These are phyloP conservation scores for Pteropus alecto DNA, from an alignment of 2,113 vertebrate genomes.

Conservation along the genomic window DNA sequence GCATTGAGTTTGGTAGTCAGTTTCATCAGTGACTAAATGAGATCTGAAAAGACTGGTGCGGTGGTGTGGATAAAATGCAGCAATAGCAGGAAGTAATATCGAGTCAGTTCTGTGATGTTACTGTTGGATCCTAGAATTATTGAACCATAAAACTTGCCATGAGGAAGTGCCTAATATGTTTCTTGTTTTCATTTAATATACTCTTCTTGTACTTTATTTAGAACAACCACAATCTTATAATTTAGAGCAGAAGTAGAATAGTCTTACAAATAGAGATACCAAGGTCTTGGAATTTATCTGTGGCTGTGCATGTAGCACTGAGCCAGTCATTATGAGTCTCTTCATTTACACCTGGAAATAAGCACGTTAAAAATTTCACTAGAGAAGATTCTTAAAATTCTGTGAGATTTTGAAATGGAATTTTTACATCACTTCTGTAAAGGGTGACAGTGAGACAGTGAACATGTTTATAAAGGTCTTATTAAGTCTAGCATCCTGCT, in stretches of 20 bases:
- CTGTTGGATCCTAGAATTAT: not conserved
- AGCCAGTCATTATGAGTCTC: not conserved
- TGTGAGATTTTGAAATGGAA: not conserved
- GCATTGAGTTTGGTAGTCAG: not conserved
- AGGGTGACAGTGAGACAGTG: not conserved
- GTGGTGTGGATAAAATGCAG: not conserved
- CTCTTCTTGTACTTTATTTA: not conserved
- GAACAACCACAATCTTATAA: not conserved
- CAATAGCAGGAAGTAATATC: not conserved
- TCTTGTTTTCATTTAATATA: not conserved
- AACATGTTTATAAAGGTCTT: not conserved
- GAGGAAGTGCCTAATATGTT: not conserved
- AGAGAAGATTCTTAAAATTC: not conserved
- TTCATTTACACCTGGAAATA: not conserved
- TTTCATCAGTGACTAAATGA: not conserved
- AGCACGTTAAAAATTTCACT: not conserved
- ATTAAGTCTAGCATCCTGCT: not conserved
- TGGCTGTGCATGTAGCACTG: not conserved
- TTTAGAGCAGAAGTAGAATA: slow-evolving; percentile 7
- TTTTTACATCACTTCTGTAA: not conserved
- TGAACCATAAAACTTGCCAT: not conserved
- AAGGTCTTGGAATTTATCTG: not conserved
- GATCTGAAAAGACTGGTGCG: not conserved
- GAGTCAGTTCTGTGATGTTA: not conserved
- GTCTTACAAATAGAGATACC: not conserved